Evolutionary conservation across 2,113 vertebrate species (phyloP), one percentile per base, ranked within the genome.

Genomic region (Naja naja): DNA sequence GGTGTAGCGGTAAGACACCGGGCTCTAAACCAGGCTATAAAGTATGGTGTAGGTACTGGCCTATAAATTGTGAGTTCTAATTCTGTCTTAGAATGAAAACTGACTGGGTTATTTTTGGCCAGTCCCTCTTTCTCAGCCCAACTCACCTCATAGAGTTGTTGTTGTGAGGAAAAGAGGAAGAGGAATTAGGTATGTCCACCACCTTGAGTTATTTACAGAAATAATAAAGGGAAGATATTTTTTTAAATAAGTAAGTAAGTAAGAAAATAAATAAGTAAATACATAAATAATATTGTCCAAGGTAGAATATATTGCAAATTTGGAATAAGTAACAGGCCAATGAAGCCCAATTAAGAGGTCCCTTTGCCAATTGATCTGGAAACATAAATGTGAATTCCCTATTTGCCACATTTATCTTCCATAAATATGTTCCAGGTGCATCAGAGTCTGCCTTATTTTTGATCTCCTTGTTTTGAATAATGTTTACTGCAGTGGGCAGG

Each of bases 331-430:
- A 85, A 43, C 55, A n/a, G 34, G 52, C 11, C 25, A 91, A 91
- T n/a, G 12, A 54, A 34, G 53, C 23, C 23, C 52, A 91, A 87
- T 30, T 5, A 55, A 93, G 93, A 11, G 7, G 3, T 0, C 23
- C 91, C 22, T 85, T 88, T 49, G 27, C 25, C 10, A 20, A 2
- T 87, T 91, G 95, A 92, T 43, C 88, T 90, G 89, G 90, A 88
- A 69, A 93, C 49, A 30, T 74, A 64, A 47, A 90, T 52, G 64
- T 34, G 10, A 81, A 54, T 74, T 39, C 23, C 34, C 64, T 54
- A 14, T 27, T 54, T 81, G 69, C 69, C 34, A 81, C 25, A 53
- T 23, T 55, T 54, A 85, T 45, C 34, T 27, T 53, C 25, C 39
- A 55, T 74, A 87, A 88, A 53, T 69, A 34, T 88, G 23, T 69